phyloP scores from a whole-genome alignment of 1,140 invertebrate genomes.

The Pseudomyrmex dendroicus region DNA sequence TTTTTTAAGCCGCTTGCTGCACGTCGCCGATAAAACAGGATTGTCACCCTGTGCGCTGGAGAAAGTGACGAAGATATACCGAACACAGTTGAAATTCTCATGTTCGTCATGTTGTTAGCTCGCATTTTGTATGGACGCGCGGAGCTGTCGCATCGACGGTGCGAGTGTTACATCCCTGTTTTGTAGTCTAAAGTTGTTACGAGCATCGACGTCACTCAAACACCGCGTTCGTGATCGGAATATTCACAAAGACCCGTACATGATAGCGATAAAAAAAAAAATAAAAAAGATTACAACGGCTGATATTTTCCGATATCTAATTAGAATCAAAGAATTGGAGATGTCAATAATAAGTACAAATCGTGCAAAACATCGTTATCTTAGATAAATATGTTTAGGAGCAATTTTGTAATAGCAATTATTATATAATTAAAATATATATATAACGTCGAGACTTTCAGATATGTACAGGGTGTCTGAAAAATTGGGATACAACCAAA shows the following conservation, averaged over 20 bases:
- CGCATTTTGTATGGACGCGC: conserved; percentile 32
- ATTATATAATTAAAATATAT: not conserved
- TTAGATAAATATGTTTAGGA: not conserved
- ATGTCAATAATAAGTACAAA: not conserved
- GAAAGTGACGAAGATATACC: conserved; percentile 12
- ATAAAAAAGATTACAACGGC: conserved; percentile 13
- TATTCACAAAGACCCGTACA: not conserved
- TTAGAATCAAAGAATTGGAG: not conserved
- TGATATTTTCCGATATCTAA: not conserved
- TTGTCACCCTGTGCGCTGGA: conserved; percentile 41
- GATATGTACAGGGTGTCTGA: too few relatives aligned
- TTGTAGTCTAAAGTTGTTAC: conserved; percentile 56
- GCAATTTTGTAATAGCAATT: not conserved
- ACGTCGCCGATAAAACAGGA: conserved; percentile 26
- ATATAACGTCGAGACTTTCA: too few relatives aligned
- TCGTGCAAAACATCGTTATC: not conserved
- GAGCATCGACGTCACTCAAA: conserved; percentile 52
- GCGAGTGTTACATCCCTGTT: conserved; percentile 53
- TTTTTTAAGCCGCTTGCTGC: conserved; percentile 2
- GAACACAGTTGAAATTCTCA: conserved; percentile 35
- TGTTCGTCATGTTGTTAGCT: conserved; percentile 27
- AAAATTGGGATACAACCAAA: not conserved
- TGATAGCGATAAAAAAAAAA: conserved; percentile 18
- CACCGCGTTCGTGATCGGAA: conserved; percentile 45
- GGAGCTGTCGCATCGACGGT: conserved; percentile 27